phyloP scores from a whole-genome alignment of 2,797 vertebrate genomes.

The Poecilia wingei region DNA sequence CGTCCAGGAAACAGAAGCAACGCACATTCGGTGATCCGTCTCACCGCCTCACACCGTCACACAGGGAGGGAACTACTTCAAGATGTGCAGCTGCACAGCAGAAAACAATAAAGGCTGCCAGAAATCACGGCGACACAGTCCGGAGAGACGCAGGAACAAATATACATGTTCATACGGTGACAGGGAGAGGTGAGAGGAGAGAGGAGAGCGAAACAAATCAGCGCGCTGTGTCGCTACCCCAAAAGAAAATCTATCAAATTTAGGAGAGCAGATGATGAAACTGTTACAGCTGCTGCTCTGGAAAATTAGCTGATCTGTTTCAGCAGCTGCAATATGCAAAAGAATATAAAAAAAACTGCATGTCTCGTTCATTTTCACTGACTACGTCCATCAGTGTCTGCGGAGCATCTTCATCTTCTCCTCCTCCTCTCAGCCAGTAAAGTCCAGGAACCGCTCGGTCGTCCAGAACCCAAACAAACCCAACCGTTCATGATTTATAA shows the following conservation, averaged over 20 bases:
- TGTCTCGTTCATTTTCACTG: not conserved
- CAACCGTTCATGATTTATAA: not conserved
- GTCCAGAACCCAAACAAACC: not conserved
- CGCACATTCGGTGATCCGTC: slow-evolving; percentile 22
- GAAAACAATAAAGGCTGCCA: slow-evolving; percentile 76
- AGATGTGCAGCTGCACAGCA: slow-evolving; percentile 74
- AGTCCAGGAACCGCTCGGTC: not conserved
- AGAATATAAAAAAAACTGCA: not conserved
- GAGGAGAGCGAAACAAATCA: slow-evolving; percentile 31
- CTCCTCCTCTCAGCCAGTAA: not conserved
- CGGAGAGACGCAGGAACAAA: slow-evolving; percentile 52
- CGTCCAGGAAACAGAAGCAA: slow-evolving; percentile 5
- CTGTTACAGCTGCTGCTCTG: slow-evolving; percentile 2
- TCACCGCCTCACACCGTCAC: slow-evolving; percentile 51
- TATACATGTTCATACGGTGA: slow-evolving; percentile 19
- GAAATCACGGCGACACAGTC: slow-evolving; percentile 52
- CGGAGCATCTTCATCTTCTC: not conserved
- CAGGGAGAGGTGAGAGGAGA: not conserved
- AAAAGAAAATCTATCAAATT: not conserved
- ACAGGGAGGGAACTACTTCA: slow-evolving; percentile 59
- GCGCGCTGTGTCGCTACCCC: not conserved
- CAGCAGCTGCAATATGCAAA: slow-evolving; percentile 16
- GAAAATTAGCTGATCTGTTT: slow-evolving; percentile 15
- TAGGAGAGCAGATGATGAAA: slow-evolving; percentile 10
- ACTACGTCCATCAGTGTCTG: slow-evolving; percentile 1